Evolutionary conservation across 2,888 invertebrate genomes (phyloP).

Genomic region (Ornithoptera priamus): DNA sequence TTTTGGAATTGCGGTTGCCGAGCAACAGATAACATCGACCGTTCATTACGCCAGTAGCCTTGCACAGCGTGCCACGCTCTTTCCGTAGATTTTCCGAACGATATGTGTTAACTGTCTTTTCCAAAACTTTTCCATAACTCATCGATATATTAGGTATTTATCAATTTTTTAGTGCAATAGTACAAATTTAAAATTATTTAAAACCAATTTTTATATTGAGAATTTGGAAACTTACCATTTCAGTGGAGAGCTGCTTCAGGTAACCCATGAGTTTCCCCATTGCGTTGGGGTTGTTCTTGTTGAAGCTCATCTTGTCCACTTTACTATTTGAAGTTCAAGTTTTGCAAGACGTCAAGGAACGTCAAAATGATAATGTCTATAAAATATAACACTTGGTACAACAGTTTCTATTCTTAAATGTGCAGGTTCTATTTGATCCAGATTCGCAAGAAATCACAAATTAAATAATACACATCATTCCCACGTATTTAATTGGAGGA

Average conservation of each 20-base stretch:
- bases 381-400: slow-evolving; percentile 54
- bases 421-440: slow-evolving; percentile 62
- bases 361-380: slow-evolving; percentile 70
- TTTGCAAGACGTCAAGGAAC: slow-evolving; percentile 59
- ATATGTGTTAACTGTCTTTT: neutral
- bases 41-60: slow-evolving; percentile 30
- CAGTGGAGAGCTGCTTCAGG: slow-evolving; percentile 74
- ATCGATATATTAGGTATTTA: neutral
- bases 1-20: slow-evolving; percentile 46
- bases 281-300: slow-evolving; percentile 75
- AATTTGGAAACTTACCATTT: slow-evolving; percentile 63
- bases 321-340: slow-evolving; percentile 39
- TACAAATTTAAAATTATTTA: neutral
- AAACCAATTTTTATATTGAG: neutral
- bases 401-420: slow-evolving; percentile 49
- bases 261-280: slow-evolving; percentile 77
- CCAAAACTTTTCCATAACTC: neutral
- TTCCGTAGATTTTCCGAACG: slow-evolving; percentile 56
- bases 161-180: neutral
- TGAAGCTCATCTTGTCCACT: slow-evolving; percentile 74
- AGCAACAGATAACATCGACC: slow-evolving; percentile 55
- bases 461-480: slow-evolving; percentile 57
- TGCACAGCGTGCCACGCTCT: slow-evolving; percentile 8
- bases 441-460: slow-evolving; percentile 59
- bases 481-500: slow-evolving; percentile 33